phyloP scores from a whole-genome alignment of 2,888 invertebrate species.

The Pecten maximus region DNA sequence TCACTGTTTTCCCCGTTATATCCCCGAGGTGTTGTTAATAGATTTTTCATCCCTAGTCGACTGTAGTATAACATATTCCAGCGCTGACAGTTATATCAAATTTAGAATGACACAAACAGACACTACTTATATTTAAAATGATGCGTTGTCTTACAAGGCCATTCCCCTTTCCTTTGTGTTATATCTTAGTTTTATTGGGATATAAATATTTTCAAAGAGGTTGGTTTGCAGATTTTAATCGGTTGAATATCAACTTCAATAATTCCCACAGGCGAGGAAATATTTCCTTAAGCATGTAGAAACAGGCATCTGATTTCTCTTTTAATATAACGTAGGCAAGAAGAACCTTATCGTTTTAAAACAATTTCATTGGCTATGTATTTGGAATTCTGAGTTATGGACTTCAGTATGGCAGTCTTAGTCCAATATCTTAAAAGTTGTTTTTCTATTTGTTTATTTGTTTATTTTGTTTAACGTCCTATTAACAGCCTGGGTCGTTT shows the following conservation, averaged over 20 bases:
- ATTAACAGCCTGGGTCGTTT: no score
- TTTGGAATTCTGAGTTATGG: no score
- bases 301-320: neutral
- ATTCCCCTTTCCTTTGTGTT: neutral
- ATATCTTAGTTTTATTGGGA: neutral
- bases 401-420: no score
- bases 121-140: neutral
- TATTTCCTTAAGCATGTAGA: neutral
- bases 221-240: neutral
- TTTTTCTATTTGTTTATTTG: no score
- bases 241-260: neutral
- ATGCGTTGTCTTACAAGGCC: neutral
- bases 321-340: neutral
- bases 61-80: neutral
- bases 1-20: neutral
- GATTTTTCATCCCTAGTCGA: neutral
- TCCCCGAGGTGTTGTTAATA: neutral
- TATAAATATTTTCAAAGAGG: neutral
- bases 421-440: no score
- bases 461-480: no score
- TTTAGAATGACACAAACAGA: neutral
- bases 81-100: neutral
- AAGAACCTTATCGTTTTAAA: no score
- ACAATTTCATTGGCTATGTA: no score
- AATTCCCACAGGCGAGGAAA: neutral